A percentile compares a stretch with the other conserved stretches of the same genome.
Evolutionary conservation across 2,888 invertebrate genomes (phyloP).

Genomic region (Cephus nigrinus): DNA sequence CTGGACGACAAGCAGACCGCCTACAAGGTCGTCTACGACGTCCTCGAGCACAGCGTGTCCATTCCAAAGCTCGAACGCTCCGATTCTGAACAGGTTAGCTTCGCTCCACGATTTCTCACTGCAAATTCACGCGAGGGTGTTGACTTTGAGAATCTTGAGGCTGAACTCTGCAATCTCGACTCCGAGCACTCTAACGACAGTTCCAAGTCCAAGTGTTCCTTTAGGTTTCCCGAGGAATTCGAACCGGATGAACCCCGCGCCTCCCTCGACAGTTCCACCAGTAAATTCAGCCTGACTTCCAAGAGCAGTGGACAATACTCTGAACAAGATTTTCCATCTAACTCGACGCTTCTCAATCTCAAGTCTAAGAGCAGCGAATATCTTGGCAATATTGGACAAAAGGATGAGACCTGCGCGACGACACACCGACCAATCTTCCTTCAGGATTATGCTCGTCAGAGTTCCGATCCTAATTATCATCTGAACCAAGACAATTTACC

Average conservation of each 20-base stretch:
- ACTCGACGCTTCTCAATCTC: constrained; percentile 34
- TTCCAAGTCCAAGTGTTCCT: constrained; percentile 51
- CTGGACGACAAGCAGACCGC: constrained; percentile 47
- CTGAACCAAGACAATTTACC: constrained; percentile 25
- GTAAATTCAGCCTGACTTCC: constrained; percentile 35
- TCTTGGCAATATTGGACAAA: constrained; percentile 32
- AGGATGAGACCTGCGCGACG: constrained; percentile 20
- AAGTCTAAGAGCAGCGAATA: constrained; percentile 48
- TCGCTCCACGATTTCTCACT: constrained; percentile 52
- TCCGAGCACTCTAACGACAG: constrained; percentile 56
- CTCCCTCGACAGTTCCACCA: constrained; percentile 39
- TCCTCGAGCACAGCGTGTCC: constrained; percentile 48
- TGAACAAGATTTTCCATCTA: constrained; percentile 40
- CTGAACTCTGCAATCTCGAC: constrained; percentile 56
- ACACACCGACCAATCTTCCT: constrained; percentile 17
- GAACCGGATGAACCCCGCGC: constrained; percentile 43
- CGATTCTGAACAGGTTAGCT: constrained; percentile 33
- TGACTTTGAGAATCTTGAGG: constrained; percentile 60
- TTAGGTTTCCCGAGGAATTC: constrained; percentile 42
- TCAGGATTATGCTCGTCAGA: constrained; percentile 20
- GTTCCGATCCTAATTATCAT: constrained; percentile 30
- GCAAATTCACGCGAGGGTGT: constrained; percentile 63
- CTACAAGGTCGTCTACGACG: constrained; percentile 53
- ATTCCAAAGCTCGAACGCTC: constrained; percentile 45
- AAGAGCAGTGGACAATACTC: constrained; percentile 39